phyloP scores from a whole-genome alignment of 2,888 invertebrate genomes.

The Chrysodeixis includens region DNA sequence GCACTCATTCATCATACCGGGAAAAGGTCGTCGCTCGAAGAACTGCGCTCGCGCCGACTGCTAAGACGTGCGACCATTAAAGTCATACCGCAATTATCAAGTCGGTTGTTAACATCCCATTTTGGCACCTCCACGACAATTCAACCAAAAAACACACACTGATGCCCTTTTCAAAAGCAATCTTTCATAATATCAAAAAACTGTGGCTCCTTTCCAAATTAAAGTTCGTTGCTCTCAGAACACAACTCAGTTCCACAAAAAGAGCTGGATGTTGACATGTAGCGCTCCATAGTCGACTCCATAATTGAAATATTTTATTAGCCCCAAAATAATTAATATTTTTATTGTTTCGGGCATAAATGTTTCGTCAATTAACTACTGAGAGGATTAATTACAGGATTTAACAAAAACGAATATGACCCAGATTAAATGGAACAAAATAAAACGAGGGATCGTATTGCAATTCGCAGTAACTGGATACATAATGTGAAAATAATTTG shows the following conservation, averaged over 20 bases:
- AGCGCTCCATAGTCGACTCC: constrained; percentile 53
- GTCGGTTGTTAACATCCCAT: constrained; percentile 53
- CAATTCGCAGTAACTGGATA: constrained; percentile 66
- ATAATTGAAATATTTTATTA: constrained; percentile 75
- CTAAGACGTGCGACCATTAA: constrained; percentile 30
- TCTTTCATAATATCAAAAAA: constrained; percentile 60
- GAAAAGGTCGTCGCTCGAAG: constrained; percentile 61
- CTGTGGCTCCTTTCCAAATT: constrained; percentile 61
- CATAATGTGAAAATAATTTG: constrained; percentile 64
- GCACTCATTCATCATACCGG: constrained; percentile 65
- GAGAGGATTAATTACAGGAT: constrained; percentile 72
- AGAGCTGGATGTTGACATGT: constrained; percentile 60
- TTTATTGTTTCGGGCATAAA: constrained; percentile 65
- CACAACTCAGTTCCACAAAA: constrained; percentile 57
- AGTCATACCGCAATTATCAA: constrained; percentile 36
- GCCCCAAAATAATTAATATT: constrained; percentile 67
- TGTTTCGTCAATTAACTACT: constrained; percentile 68
- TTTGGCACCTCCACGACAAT: constrained; percentile 58
- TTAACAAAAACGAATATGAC: constrained; percentile 69
- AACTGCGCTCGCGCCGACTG: constrained; percentile 34
- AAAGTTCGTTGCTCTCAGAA: constrained; percentile 66
- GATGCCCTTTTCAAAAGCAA: constrained; percentile 53
- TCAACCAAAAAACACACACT: constrained; percentile 48
- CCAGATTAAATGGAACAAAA: constrained; percentile 69
- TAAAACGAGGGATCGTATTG: constrained; percentile 62